Base-by-base conservation (phyloP, 2,888 invertebrate genomes). In the Torymus aiolomorphi region DNA sequence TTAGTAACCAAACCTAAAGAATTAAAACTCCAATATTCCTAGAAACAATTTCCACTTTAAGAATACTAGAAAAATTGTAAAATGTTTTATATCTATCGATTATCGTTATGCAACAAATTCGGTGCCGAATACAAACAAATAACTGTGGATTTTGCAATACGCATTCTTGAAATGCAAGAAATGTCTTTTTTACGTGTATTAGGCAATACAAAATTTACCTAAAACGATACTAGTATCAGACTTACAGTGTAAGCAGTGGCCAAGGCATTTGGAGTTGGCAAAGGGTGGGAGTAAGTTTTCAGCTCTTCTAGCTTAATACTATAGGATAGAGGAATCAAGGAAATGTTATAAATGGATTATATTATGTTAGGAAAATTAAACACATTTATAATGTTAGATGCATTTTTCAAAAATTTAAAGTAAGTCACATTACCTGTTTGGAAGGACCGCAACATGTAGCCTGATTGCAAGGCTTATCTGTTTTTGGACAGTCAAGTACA, bases 361-460 rank as follows among this genome's bases (percentile, higher is more conserved):
- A 42, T 8, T 10, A 42, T 42, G 42, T 42, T 42, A 8, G 42
- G 8, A 10, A 8, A 8, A 5, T 42, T 5, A 8, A 8, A 42
- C 5, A 8, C 42, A 8, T 42, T 42, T 8, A 42, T 5, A 42
- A 42, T 42, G 42, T 42, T 42, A 42, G 42, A 42, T 42, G 42
- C 42, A 42, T 42, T 5, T 42, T 42, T 42, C 1, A 8, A 8
- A 42, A 42, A 8, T 5, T 8, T 31, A 31, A 62, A 31, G 20
- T 18, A 59, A 10, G 59, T 59, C 62, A 54, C 16, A 88, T 91
- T 90, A 95, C 95, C 93, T 95, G 94, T 91, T 95, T 95, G 80
- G 95, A 94, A 76, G 95, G 95, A 52, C 96, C 96, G 89, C 97
- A 97, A 89, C 97, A 97, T 2, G 97, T 97, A 57, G 96, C 96